A percentile compares a stretch with the other conserved stretches of the same genome.
phyloP scores from a whole-genome alignment of 1,140 invertebrate species.

The Hesperophylax magnus region DNA sequence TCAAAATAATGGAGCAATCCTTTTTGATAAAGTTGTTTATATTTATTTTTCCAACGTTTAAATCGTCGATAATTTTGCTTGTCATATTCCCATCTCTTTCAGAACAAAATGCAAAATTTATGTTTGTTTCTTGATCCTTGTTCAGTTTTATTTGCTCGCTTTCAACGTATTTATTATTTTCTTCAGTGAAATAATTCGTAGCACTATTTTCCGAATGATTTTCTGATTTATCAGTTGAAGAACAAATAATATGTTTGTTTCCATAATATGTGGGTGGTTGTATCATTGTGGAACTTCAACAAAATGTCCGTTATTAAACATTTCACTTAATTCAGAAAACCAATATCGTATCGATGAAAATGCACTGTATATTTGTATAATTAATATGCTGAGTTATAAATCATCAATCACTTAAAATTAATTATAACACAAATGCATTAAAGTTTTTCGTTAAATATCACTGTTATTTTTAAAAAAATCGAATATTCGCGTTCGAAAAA shows the following conservation, averaged over 20 bases:
- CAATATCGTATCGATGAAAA: neutral
- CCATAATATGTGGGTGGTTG: constrained; percentile 55
- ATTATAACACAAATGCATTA: too few species aligned
- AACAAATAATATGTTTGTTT: constrained; percentile 51
- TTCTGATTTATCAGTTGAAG: constrained; percentile 23
- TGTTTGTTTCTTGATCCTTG: neutral
- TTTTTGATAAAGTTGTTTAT: neutral
- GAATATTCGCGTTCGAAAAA: neutral
- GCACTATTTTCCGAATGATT: neutral
- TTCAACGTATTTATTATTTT: neutral
- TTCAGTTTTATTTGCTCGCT: neutral
- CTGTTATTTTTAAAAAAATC: too few species aligned
- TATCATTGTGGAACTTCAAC: constrained; percentile 40
- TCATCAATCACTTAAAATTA: too few species aligned
- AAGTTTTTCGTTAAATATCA: too few species aligned
- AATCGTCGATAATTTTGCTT: neutral
- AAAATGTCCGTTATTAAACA: neutral
- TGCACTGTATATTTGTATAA: too few species aligned
- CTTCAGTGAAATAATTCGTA: neutral
- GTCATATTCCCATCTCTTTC: constrained; percentile 8
- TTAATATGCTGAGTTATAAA: too few species aligned
- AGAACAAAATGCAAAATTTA: neutral
- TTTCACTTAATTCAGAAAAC: neutral
- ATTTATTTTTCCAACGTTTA: neutral
- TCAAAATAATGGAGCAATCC: neutral